phyloP scores from a whole-genome alignment of 2,113 vertebrate species.

The Urocolius indicus region DNA sequence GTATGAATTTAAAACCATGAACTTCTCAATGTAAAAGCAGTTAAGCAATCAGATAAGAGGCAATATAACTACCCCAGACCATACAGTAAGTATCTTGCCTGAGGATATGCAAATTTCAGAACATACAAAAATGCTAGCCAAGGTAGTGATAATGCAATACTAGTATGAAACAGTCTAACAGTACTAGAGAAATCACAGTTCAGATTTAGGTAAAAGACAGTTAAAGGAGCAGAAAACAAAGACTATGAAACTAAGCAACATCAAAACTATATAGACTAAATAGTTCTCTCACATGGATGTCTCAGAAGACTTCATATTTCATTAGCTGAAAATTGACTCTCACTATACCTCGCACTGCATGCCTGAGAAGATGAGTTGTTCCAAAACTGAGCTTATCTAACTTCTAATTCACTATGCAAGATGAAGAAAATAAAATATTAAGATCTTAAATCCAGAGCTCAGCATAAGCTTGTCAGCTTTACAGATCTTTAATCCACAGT shows the following conservation, averaged over 20 bases:
- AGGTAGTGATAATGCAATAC: slow-evolving; percentile 21
- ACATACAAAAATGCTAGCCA: not conserved
- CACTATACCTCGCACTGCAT: not conserved
- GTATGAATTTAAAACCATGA: not conserved
- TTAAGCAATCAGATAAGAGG: slow-evolving; percentile 19
- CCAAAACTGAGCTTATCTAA: not conserved
- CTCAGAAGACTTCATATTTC: not conserved
- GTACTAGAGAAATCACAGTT: slow-evolving; percentile 1
- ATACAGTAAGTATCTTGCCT: slow-evolving; percentile 18
- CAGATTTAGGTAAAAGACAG: not conserved
- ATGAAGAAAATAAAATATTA: not conserved
- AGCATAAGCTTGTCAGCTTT: not conserved
- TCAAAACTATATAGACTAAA: not conserved
- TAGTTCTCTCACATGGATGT: not conserved
- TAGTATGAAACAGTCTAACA: not conserved
- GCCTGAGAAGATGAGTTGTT: not conserved
- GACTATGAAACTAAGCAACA: not conserved
- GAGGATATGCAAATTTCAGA: slow-evolving; percentile 29
- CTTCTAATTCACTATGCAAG: not conserved
- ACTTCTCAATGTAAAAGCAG: not conserved
- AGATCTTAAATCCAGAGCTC: not conserved
- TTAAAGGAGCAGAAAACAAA: not conserved
- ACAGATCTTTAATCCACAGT: not conserved
- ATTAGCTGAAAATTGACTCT: not conserved
- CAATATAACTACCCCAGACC: slow-evolving; percentile 17